Conservation (phyloP, 1,140 invertebrate species). For the Zophobas morio region DNA sequence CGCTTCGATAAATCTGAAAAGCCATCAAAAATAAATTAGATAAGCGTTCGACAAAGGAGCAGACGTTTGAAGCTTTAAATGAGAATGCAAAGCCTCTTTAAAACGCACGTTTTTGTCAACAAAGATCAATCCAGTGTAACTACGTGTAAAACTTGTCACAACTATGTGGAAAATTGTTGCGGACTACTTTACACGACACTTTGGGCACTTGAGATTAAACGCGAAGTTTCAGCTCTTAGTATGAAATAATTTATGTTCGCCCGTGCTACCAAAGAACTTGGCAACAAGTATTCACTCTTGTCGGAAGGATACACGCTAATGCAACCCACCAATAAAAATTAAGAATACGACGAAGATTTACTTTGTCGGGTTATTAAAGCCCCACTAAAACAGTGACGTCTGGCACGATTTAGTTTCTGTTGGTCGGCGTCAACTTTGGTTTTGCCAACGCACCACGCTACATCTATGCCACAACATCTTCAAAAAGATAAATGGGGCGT, state of each 20-base stretch:
- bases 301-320: conserved; percentile 31
- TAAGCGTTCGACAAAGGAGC: conserved; percentile 28
- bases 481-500: no score
- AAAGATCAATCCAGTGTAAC: conserved; percentile 32
- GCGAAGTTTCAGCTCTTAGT: conserved; percentile 34
- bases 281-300: conserved; percentile 29
- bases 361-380: conserved; percentile 6
- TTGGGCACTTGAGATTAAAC: conserved; percentile 36
- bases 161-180: conserved; percentile 41
- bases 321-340: conserved; percentile 33
- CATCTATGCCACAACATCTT: no score
- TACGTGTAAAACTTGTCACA: conserved; percentile 41
- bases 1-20: conserved; percentile 41
- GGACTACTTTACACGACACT: conserved; percentile 39
- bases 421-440: no score
- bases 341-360: conserved; percentile 3
- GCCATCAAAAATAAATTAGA: conserved; percentile 43
- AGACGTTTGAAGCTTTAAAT: conserved; percentile 38
- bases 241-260: conserved; percentile 39
- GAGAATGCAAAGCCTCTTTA: conserved; percentile 31
- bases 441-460: no score
- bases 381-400: background rate
- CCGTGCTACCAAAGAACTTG: conserved; percentile 25
- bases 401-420: background rate
- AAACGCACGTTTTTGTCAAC: conserved; percentile 37